Evolutionary conservation across 64 coral and sea anemone genomes (phyloP), one percentile per base, ranked within the genome.

Genomic region (Actinia tenebrosa): DNA sequence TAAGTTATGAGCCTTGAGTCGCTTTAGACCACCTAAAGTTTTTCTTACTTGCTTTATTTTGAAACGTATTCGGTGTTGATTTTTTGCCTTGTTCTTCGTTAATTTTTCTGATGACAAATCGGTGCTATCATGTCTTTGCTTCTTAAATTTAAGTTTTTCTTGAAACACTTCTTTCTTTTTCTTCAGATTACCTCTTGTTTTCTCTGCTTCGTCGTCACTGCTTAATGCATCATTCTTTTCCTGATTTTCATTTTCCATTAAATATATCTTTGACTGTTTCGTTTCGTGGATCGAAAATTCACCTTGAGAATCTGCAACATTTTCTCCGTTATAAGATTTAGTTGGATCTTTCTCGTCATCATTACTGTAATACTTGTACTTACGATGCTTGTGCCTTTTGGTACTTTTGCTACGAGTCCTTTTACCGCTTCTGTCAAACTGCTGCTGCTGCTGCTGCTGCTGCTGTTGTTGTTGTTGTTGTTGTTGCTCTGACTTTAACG

Each of bases 401-500:
- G 5, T 6, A 66, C 1, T 66, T 23, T 66, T 66, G 7, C 63
- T 7, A 23, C 22, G 63, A 66, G 63, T 66, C 63, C n/a, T 66
- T 66, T n/a, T 66, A 0, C 63, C 63, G 22, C 63, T 66, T 66
- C n/a, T n/a, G 63, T 66, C 63, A 66, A n/a, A 66, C 10, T 66
- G 63, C 9, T 66, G 63, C 8, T 66, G 23, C 19, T 79, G 11
- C 45, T 45, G 30, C 19, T 43, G 30, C 45, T 79, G 63, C 8
- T 66, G 63, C 9, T 30, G 23, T 81, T 81, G 79, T 53, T 81
- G 16, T 81, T 81, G 43, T 81, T 81, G 79, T 53, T 81, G 16
- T 81, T 81, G 43, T 53, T 45, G 43, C 42, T 81, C 79, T 44
- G 44, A 45, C 45, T 53, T 81, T 16, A 81, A 11, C 14, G 79